Percentiles rank a stretch among this genome's conserved stretches.
phyloP scores from a whole-genome alignment of 2,113 vertebrate genomes.

The Indicator maculatus region DNA sequence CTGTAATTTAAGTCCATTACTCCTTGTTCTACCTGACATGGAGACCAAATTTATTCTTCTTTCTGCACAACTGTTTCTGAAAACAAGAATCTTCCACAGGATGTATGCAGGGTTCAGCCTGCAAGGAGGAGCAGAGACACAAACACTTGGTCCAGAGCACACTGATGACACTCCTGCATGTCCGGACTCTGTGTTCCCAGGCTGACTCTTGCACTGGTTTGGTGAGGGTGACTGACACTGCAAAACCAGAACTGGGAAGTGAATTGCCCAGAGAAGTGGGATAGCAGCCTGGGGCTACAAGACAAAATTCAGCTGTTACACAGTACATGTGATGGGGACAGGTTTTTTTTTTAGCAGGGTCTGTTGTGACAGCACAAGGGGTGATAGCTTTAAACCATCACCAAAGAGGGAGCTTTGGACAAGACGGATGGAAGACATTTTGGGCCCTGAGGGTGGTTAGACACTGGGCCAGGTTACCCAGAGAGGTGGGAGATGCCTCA shows the following conservation, averaged over 20 bases:
- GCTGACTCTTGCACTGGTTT: not conserved
- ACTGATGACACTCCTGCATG: fast-evolving
- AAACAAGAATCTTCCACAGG: not conserved
- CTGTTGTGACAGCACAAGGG: not conserved
- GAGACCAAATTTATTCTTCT: not conserved
- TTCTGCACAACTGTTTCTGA: not conserved
- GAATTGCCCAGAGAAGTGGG: not conserved
- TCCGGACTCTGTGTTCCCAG: too few relatives aligned
- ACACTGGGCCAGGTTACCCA: not conserved
- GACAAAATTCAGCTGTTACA: not conserved
- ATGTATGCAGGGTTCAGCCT: not conserved
- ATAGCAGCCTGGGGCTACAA: not conserved
- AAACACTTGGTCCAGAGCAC: fast-evolving
- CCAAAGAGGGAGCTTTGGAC: not conserved
- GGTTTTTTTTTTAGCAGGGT: not conserved
- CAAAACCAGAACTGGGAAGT: not conserved
- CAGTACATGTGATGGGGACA: not conserved
- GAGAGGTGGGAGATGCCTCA: not conserved
- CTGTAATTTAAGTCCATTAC: constrained; percentile 11
- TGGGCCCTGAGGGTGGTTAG: not conserved
- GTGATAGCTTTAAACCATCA: not conserved
- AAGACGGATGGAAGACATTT: not conserved
- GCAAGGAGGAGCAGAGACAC: not conserved
- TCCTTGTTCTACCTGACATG: not conserved
- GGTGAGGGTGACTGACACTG: not conserved